Conservation (phyloP, 2,888 invertebrate genomes). For the Lithophane ornitopus region DNA sequence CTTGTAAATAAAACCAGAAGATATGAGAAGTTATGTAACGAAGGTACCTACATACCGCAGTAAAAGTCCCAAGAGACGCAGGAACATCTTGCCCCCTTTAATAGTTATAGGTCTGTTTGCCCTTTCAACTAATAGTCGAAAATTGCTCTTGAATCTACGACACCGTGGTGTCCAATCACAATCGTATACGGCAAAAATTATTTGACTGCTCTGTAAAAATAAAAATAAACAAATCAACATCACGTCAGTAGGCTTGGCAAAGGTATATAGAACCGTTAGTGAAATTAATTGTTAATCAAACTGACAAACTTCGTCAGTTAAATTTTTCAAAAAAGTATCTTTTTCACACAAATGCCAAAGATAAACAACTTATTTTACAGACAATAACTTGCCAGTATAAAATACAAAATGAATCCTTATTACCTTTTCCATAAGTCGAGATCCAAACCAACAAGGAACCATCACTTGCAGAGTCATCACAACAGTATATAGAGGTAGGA, state of each 20-base stretch:
- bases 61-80: slow-evolving; percentile 81
- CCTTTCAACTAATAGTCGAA: slow-evolving; percentile 81
- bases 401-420: slow-evolving; percentile 45
- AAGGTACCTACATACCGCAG: slow-evolving; percentile 71
- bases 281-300: no score
- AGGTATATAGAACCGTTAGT: no score
- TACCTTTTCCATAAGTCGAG: slow-evolving; percentile 79
- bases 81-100: slow-evolving; percentile 81
- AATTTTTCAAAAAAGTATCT: no score
- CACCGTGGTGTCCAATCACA: slow-evolving; percentile 80
- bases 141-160: slow-evolving; percentile 79
- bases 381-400: not conserved
- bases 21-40: not conserved
- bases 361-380: not conserved
- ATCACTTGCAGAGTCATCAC: slow-evolving; percentile 79
- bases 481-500: slow-evolving; percentile 76
- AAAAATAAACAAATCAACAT: not conserved
- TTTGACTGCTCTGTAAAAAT: slow-evolving; percentile 76
- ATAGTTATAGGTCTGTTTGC: slow-evolving; percentile 78
- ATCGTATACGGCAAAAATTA: slow-evolving; percentile 77
- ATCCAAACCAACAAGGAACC: slow-evolving; percentile 83
- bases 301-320: no score
- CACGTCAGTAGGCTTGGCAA: no score
- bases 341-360: not conserved
- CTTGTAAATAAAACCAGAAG: not conserved